Evolutionary conservation across 2,113 vertebrate species (phyloP).

Genomic region (Amblyopsis rosae): DNA sequence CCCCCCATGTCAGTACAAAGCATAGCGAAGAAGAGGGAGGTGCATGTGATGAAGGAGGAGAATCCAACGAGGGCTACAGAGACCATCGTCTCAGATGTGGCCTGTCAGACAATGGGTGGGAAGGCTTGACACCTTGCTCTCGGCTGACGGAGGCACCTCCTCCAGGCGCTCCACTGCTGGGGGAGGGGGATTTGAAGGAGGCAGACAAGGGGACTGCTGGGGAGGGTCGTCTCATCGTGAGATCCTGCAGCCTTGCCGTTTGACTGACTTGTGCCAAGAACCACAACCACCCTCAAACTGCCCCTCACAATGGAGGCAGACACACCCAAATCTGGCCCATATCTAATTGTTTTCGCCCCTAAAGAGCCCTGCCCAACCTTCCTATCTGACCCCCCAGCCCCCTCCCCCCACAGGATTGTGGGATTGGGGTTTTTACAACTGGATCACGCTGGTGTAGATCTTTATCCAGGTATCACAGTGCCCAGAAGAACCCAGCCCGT

Average conservation of each 20-base stretch:
- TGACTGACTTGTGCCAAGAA: constrained; percentile 61
- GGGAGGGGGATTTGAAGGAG: constrained; percentile 20
- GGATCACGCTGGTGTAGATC: constrained; percentile 36
- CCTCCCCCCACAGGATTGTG: constrained; percentile 12
- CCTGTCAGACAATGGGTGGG: constrained; percentile 68
- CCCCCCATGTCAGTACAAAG: constrained; percentile 50
- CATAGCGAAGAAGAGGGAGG: constrained; percentile 44
- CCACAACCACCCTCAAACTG: constrained; percentile 54
- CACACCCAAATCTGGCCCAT: not conserved
- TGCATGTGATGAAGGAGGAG: constrained; percentile 12
- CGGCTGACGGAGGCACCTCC: constrained; percentile 53
- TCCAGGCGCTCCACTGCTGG: constrained; percentile 12
- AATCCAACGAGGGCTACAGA: constrained; percentile 21
- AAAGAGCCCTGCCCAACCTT: not conserved
- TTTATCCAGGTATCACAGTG: constrained; percentile 28
- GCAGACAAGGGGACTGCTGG: constrained; percentile 9
- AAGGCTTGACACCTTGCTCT: constrained; percentile 69
- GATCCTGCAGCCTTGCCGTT: constrained; percentile 49
- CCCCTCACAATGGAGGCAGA: constrained; percentile 3
- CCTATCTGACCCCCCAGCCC: not conserved
- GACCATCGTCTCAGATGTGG: constrained; percentile 42
- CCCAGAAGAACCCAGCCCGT: not conserved
- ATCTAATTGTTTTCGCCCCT: not conserved
- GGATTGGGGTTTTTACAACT: constrained; percentile 25
- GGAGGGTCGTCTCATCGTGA: constrained; percentile 39